Percentiles rank a stretch among this genome's conserved stretches.
phyloP scores from a whole-genome alignment of 2,113 vertebrate genomes.

The Balaenoptera acutorostrata region DNA sequence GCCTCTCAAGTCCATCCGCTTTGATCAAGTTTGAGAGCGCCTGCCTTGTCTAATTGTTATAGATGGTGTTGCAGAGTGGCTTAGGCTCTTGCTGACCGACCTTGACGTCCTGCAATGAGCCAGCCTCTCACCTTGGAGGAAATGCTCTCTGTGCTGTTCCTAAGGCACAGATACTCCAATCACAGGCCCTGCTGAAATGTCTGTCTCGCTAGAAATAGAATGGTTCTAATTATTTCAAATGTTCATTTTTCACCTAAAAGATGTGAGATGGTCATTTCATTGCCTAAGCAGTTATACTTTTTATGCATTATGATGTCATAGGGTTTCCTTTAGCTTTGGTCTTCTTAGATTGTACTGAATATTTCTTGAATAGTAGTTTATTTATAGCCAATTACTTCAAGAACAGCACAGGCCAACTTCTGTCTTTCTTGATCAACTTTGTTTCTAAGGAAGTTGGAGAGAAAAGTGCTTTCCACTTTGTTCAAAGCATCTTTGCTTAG shows the following conservation, averaged over 20 bases:
- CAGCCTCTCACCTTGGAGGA: fast-evolving
- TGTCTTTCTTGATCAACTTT: background rate
- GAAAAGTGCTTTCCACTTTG: background rate
- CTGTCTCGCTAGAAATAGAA: background rate
- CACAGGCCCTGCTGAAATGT: fast-evolving
- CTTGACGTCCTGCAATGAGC: fast-evolving
- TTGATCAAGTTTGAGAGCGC: background rate
- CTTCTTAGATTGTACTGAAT: background rate
- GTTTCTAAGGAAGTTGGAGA: background rate
- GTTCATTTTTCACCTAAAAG: background rate
- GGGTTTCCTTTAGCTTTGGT: background rate
- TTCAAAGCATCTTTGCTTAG: background rate
- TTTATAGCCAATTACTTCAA: background rate
- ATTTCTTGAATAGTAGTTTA: background rate
- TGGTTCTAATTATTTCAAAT: background rate
- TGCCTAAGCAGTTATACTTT: background rate
- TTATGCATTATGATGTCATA: fast-evolving
- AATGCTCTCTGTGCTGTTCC: fast-evolving
- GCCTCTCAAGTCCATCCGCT: background rate
- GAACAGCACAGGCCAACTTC: background rate
- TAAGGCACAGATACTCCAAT: fast-evolving
- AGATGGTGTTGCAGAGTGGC: fast-evolving
- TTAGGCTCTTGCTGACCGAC: too few relatives aligned
- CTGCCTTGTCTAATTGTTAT: fast-evolving
- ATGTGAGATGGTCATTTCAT: fast-evolving